These are phyloP conservation scores for Sycobia sp. DNA, from an alignment of 1,140 invertebrate genomes.

Conservation along the genomic window DNA sequence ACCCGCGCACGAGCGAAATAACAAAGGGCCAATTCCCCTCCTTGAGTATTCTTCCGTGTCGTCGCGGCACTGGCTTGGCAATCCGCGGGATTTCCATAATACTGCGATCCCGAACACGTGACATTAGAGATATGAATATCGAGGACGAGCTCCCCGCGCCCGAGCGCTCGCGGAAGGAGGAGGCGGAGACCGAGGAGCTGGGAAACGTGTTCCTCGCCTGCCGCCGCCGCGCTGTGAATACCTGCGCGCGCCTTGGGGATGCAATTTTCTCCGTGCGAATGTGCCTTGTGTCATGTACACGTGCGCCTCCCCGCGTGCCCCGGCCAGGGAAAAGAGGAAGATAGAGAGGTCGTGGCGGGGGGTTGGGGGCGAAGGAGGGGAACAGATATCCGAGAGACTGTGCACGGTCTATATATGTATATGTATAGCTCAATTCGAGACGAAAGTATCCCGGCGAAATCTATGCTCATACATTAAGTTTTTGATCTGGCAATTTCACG, in stretches of 20 bases:
- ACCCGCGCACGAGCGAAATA: neutral
- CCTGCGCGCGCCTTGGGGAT: neutral
- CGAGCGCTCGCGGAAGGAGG: neutral
- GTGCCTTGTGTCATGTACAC: neutral
- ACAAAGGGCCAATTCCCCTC: neutral
- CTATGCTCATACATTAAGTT: too few relatives aligned
- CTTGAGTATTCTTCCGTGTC: slow-evolving; percentile 8
- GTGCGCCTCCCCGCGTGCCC: neutral
- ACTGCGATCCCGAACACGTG: slow-evolving; percentile 15
- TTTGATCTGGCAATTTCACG: too few relatives aligned
- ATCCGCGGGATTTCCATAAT: slow-evolving; percentile 23
- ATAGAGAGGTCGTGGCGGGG: too few relatives aligned
- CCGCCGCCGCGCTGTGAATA: neutral
- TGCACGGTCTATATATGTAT: too few relatives aligned
- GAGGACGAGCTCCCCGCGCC: too few relatives aligned
- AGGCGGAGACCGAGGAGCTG: neutral
- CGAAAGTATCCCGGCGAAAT: too few relatives aligned
- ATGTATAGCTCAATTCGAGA: too few relatives aligned
- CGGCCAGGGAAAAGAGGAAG: too few relatives aligned
- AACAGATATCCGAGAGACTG: too few relatives aligned
- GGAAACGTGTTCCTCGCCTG: slow-evolving; percentile 8
- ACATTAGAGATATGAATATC: slow-evolving; percentile 30
- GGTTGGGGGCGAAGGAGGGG: too few relatives aligned
- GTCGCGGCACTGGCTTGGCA: slow-evolving; percentile 5
- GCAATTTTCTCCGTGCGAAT: slow-evolving; percentile 4